Evolutionary conservation across 1,140 invertebrate species (phyloP).

Genomic region (Tetraneura akinire): DNA sequence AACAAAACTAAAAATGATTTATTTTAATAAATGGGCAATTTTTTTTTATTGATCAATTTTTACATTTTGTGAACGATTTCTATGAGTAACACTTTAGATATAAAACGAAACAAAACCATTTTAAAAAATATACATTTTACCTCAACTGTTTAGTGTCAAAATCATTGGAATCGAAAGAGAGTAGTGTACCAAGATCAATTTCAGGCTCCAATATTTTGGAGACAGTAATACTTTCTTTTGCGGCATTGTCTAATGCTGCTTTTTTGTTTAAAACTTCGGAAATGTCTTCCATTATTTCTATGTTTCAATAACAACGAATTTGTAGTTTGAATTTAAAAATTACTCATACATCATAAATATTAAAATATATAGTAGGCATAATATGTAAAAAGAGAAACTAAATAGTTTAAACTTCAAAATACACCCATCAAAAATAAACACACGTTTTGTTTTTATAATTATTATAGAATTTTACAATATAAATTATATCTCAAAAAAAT

Average conservation of each 20-base stretch:
- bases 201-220: conserved; percentile 47
- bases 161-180: conserved; percentile 51
- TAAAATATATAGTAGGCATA: neutral
- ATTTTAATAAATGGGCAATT: too few species aligned
- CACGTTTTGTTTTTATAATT: neutral
- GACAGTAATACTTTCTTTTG: conserved; percentile 22
- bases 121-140: conserved; percentile 13
- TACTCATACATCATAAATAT: neutral
- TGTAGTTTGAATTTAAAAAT: too few species aligned
- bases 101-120: neutral
- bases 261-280: conserved; percentile 25
- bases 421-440: neutral
- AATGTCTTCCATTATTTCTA: conserved; percentile 23
- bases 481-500: too few species aligned
- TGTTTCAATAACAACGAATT: too few species aligned
- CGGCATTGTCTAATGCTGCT: neutral
- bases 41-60: too few species aligned
- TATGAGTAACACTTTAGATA: too few species aligned
- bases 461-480: neutral
- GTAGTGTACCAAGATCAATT: conserved; percentile 50
- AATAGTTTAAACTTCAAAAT: too few species aligned
- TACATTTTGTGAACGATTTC: too few species aligned
- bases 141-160: conserved; percentile 49
- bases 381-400: neutral
- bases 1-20: too few species aligned